A percentile compares a stretch with the other conserved stretches of the same genome.
These are phyloP conservation scores for Aspidapion aeneum DNA, from an alignment of 2,888 invertebrate genomes.

Conservation along the genomic window DNA sequence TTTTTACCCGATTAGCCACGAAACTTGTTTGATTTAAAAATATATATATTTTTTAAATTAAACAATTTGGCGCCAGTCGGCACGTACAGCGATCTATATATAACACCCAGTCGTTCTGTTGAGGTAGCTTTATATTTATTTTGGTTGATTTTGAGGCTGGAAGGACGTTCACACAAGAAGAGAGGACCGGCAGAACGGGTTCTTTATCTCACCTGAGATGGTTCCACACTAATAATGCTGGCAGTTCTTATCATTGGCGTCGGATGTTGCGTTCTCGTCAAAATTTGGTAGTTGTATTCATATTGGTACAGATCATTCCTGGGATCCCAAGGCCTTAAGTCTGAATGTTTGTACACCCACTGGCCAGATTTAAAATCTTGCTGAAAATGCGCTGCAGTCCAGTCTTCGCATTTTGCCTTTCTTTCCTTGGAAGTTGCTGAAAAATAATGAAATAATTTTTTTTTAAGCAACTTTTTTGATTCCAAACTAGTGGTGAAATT, in stretches of 20 bases:
- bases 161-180: too few relatives aligned
- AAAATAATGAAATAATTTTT: constrained; percentile 10
- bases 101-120: too few relatives aligned
- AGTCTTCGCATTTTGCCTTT: constrained; percentile 60
- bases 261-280: constrained; percentile 72
- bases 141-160: too few relatives aligned
- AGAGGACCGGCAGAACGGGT: background rate
- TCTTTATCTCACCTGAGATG: constrained; percentile 40
- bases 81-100: too few relatives aligned
- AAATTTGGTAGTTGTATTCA: constrained; percentile 76
- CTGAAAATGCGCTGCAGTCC: constrained; percentile 74
- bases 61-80: too few relatives aligned
- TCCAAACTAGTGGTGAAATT: too few relatives aligned
- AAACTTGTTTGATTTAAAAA: too few relatives aligned
- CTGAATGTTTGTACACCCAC: constrained; percentile 76
- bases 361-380: constrained; percentile 52
- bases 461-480: constrained; percentile 1
- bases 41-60: too few relatives aligned
- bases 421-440: constrained; percentile 62
- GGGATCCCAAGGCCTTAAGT: constrained; percentile 85
- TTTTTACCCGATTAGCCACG: too few relatives aligned
- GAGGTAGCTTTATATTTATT: too few relatives aligned
- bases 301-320: constrained; percentile 84
- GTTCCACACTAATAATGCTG: constrained; percentile 66
- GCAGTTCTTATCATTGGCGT: constrained; percentile 70